Evolutionary conservation across 2,113 vertebrate species (phyloP).

Genomic region (Corapipo altera): DNA sequence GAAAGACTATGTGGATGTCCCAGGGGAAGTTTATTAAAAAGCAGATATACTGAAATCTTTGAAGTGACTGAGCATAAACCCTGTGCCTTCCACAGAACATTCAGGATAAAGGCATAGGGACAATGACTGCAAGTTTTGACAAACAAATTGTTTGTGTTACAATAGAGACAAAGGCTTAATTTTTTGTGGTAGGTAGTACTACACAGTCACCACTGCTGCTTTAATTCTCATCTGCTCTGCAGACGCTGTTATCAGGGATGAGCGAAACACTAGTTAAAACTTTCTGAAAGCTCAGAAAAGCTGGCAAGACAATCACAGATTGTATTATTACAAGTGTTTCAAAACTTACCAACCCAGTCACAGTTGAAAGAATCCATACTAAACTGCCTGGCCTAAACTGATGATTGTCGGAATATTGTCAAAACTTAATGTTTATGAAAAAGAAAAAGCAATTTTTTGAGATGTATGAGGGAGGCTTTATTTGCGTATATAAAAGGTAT

Average conservation of each 20-base stretch:
- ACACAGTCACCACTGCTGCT: not conserved
- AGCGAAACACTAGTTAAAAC: not conserved
- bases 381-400: not conserved
- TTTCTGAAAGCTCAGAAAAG: not conserved
- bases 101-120: not conserved
- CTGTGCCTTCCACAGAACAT: not conserved
- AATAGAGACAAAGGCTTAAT: not conserved
- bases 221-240: not conserved
- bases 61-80: not conserved
- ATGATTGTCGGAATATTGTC: not conserved
- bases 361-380: not conserved
- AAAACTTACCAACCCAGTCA: not conserved
- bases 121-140: not conserved
- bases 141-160: not conserved
- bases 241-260: not conserved
- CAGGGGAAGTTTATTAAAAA: not conserved
- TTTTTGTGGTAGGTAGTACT: not conserved
- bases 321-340: not conserved
- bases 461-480: not conserved
- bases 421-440: not conserved
- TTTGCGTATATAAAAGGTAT: not conserved
- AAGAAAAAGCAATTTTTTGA: not conserved
- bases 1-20: not conserved
- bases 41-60: not conserved
- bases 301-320: not conserved